A percentile compares a stretch with the other conserved stretches of the same genome.
Evolutionary conservation across 37 sponge, comb jelly and placozoan genomes (phyloP).

Genomic region (Agelas oroides): DNA sequence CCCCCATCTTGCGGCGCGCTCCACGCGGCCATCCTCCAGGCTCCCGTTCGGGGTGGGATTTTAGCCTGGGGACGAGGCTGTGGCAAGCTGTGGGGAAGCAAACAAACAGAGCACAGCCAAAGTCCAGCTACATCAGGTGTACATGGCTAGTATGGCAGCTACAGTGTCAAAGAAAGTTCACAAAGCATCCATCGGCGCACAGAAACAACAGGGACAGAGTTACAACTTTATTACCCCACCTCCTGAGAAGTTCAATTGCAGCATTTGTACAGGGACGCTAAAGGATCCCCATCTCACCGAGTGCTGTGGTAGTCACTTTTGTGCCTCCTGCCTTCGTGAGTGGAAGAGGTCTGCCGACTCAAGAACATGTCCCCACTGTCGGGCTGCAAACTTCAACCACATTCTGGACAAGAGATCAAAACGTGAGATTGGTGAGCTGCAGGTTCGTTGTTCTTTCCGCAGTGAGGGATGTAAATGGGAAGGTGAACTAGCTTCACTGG

Average conservation of each 20-base stretch:
- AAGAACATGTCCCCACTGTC: neutral
- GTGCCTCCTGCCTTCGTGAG: neutral
- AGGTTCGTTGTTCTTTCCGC: neutral
- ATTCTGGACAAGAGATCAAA: neutral
- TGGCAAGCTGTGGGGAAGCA: no score
- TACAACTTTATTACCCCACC: neutral
- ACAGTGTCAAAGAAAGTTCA: no score
- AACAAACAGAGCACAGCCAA: no score
- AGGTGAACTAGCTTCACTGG: neutral
- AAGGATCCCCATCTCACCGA: conserved; percentile 4
- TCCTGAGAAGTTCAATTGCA: neutral
- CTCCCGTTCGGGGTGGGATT: no score
- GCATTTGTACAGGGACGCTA: neutral
- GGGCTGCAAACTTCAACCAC: neutral
- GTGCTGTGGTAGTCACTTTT: neutral
- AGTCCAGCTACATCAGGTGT: no score
- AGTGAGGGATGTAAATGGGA: neutral
- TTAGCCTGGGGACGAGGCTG: no score
- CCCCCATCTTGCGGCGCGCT: no score
- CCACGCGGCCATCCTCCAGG: neutral
- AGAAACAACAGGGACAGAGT: neutral
- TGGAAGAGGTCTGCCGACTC: neutral
- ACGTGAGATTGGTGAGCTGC: neutral
- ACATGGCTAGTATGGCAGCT: no score
- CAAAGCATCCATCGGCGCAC: no score